phyloP scores from a whole-genome alignment of 1,140 invertebrate species.

The Drosophila nikananu region DNA sequence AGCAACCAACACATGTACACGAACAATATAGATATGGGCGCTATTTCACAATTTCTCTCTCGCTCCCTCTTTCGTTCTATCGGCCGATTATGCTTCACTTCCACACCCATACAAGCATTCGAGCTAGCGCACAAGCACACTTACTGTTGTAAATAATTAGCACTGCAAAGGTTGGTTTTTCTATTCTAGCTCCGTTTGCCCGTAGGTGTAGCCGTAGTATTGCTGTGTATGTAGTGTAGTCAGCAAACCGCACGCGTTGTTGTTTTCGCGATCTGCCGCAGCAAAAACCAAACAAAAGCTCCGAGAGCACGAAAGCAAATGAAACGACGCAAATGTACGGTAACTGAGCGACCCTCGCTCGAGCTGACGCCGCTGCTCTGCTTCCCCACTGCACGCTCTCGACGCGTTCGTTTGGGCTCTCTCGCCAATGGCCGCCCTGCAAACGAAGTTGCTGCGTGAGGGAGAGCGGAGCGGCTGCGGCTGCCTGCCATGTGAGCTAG shows the following conservation, averaged over 20 bases:
- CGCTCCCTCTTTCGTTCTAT: conserved; percentile 2
- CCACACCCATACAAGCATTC: conserved; percentile 10
- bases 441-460: conserved; percentile 66
- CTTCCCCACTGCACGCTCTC: conserved; percentile 47
- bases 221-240: conserved; percentile 51
- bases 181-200: conserved; percentile 50
- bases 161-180: conserved; percentile 60
- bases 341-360: conserved; percentile 61
- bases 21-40: conserved; percentile 53
- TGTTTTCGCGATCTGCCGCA: conserved; percentile 71
- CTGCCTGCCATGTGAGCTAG: conserved; percentile 4
- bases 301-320: conserved; percentile 75
- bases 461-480: background rate
- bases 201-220: conserved; percentile 29
- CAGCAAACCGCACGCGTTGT: conserved; percentile 72
- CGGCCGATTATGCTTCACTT: conserved; percentile 36
- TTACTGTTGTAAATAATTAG: conserved; percentile 62
- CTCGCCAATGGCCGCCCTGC: conserved; percentile 62
- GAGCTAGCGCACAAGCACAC: conserved; percentile 21
- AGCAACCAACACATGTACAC: conserved; percentile 40
- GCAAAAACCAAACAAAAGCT: conserved; percentile 82
- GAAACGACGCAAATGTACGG: conserved; percentile 74
- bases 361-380: conserved; percentile 54
- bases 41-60: conserved; percentile 64
- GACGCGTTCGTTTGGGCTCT: conserved; percentile 62